These are phyloP conservation scores for Prietella phreatophila DNA, from an alignment of 2,113 vertebrate species.

Conservation along the genomic window DNA sequence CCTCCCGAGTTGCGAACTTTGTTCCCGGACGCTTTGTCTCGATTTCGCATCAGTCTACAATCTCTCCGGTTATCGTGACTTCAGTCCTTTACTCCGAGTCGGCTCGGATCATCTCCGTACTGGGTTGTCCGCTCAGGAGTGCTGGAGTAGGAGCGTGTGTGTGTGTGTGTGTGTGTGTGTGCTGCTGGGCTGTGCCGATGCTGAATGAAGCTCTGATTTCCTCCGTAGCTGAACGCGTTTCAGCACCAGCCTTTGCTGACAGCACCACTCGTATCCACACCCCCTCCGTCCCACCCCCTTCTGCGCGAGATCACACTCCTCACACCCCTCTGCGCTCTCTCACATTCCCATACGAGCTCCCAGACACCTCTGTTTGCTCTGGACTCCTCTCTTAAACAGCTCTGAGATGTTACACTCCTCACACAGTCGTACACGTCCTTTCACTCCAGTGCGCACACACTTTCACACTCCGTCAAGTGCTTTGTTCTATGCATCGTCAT, in stretches of 20 bases:
- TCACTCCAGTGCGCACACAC: neutral
- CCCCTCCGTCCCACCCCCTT: slow-evolving; percentile 25
- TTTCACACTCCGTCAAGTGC: neutral
- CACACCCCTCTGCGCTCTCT: neutral
- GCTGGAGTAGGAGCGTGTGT: neutral
- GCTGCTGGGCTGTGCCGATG: slow-evolving; percentile 31
- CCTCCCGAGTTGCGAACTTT: slow-evolving; percentile 4
- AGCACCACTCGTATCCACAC: slow-evolving; percentile 33
- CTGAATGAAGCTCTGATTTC: slow-evolving; percentile 50
- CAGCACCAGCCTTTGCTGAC: slow-evolving; percentile 32
- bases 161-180: slow-evolving; percentile 3
- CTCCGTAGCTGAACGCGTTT: slow-evolving; percentile 41
- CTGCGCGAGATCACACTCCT: slow-evolving; percentile 46
- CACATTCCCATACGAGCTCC: neutral
- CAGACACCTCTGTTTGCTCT: slow-evolving; percentile 17
- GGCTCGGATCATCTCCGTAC: neutral
- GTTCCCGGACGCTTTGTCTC: neutral
- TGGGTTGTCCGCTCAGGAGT: neutral
- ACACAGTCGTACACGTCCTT: neutral
- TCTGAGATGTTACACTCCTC: neutral
- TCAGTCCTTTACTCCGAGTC: neutral
- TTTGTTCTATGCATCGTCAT: neutral
- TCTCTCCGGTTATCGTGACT: neutral
- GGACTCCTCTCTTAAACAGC: neutral
- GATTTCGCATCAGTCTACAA: neutral